These are phyloP conservation scores for Zapus hudsonius DNA, from an alignment of 2,113 vertebrate genomes.

Conservation along the genomic window DNA sequence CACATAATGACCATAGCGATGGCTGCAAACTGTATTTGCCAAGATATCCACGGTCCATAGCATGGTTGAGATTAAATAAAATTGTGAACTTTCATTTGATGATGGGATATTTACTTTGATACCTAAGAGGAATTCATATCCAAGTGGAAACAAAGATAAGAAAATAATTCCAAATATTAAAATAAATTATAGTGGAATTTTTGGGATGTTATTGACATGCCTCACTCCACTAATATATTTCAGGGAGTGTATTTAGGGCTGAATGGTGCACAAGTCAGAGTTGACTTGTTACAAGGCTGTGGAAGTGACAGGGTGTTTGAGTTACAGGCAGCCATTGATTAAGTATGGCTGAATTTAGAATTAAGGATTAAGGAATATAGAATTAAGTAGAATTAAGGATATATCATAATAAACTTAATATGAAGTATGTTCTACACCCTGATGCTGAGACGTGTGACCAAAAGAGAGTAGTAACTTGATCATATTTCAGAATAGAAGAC, in stretches of 20 bases:
- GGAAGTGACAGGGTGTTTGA: not conserved
- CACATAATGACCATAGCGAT: not conserved
- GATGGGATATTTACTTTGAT: not conserved
- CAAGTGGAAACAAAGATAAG: not conserved
- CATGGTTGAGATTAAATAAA: not conserved
- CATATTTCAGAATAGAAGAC: not conserved
- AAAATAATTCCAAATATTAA: not conserved
- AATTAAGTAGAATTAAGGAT: not conserved
- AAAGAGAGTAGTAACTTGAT: not conserved
- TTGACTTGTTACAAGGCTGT: not conserved
- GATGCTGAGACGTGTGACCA: not conserved
- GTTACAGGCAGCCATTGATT: not conserved
- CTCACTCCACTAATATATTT: not conserved
- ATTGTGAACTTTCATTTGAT: not conserved
- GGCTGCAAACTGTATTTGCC: conserved; percentile 3
- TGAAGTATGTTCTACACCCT: not conserved
- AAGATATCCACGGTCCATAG: not conserved
- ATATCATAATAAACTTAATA: not conserved
- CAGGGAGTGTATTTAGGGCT: not conserved
- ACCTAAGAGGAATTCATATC: not conserved
- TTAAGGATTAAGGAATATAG: no score
- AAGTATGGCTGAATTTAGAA: not conserved
- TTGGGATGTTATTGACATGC: not conserved
- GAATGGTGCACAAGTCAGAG: not conserved
- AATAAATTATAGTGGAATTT: not conserved